These are phyloP conservation scores for Suncus etruscus DNA, from an alignment of 2,113 vertebrate genomes.

Conservation along the genomic window DNA sequence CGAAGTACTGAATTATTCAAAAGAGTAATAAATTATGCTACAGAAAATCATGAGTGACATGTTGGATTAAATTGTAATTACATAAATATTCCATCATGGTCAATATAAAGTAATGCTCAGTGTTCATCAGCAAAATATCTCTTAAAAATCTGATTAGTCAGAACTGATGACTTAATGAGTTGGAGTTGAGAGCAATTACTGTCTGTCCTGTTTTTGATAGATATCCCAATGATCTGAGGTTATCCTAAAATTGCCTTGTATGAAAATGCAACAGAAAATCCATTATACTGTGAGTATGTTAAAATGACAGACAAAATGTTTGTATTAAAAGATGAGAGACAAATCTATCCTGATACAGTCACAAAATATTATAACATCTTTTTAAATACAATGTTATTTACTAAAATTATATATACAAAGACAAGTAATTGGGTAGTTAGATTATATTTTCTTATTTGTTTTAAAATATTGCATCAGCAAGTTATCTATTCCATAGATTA, in stretches of 20 bases:
- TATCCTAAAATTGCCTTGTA: background rate
- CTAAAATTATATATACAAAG: background rate
- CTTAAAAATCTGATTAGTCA: conserved; percentile 65
- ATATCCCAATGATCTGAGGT: background rate
- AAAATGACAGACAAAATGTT: background rate
- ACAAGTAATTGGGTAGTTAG: background rate
- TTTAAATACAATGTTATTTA: background rate
- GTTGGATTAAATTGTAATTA: conserved; percentile 57
- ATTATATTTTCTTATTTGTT: background rate
- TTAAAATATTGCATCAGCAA: background rate
- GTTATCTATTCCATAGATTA: background rate
- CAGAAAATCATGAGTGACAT: conserved; percentile 36
- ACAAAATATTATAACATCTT: background rate
- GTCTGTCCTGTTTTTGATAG: conserved; percentile 38
- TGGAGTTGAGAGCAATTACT: conserved; percentile 13
- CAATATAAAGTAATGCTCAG: conserved; percentile 22
- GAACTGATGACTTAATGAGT: conserved; percentile 52
- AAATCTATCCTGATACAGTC: background rate
- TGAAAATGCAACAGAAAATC: conserved; percentile 35
- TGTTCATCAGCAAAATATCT: conserved; percentile 65
- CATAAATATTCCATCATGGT: conserved; percentile 60
- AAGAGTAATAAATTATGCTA: conserved; percentile 61
- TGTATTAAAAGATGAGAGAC: background rate
- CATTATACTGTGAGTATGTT: background rate
- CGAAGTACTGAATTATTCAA: conserved; percentile 64